Evolutionary conservation across 2,797 vertebrate species (phyloP), one percentile per base, ranked within the genome.

Genomic region (Vireo griseus): DNA sequence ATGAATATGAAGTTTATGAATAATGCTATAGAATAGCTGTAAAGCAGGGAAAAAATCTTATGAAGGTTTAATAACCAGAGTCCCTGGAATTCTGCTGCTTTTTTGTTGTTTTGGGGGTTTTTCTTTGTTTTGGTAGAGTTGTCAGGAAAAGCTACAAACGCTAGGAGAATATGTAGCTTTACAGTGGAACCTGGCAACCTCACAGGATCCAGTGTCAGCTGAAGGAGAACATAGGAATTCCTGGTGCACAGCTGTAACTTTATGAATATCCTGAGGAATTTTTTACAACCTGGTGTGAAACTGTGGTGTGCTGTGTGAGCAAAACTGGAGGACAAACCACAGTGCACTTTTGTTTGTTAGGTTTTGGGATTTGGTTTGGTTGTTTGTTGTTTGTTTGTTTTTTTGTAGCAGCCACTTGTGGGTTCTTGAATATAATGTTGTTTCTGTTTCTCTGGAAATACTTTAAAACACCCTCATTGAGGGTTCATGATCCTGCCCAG

Each of bases 1-100:
- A 96, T 71, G 89, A 86, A 61, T 95, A 96, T 93, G 73, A 95
- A 94, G 88, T 95, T 96, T 96, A 74, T 90, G 63, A 96, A 83
- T 96, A 88, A 89, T 83, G 86, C 95, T 96, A 91, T 97, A 95
- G 75, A 92, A 65, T 90, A 96, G 92, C 88, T 92, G 51, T 96
- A 81, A 97, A 95, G 92, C 33, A 21, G 73, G 88, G 88, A 81
- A 94, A 44, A 72, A 97, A 93, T 97, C 95, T 96, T 93, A 93
- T 95, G 96, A 97, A 98, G 96, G 94, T 96, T 95, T 90, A 72
- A 48, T 91, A 86, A 78, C 86, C 89, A 90, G 86, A 72, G 80
- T 94, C 82, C 63, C 92, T 84, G 91, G 79, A 92, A 90, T 91
- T 93, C 88, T 92, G 94, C 94, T 94, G 91, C 91, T 95, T 86